Conservation (phyloP, 1,140 invertebrate species). For the Zaprionus inermis region DNA sequence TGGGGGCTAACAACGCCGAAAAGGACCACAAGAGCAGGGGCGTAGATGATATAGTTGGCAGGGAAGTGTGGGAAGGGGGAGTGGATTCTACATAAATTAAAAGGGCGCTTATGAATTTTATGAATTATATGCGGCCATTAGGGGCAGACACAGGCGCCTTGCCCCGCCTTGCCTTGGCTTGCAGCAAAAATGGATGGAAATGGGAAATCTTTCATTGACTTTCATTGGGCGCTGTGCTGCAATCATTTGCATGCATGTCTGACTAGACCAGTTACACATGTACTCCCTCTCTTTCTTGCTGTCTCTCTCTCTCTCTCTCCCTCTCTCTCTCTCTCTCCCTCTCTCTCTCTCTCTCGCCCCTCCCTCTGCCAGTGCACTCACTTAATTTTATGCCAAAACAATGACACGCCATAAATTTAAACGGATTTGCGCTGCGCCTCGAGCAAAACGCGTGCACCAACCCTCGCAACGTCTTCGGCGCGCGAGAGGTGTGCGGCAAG, state of each 20-base stretch:
- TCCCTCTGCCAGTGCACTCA: constrained; percentile 53
- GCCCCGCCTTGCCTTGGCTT: no score
- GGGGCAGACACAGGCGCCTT: constrained; percentile 34
- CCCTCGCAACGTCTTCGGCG: constrained; percentile 26
- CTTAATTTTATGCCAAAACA: constrained; percentile 82
- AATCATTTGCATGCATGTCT: constrained; percentile 79
- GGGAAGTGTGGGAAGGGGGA: background rate
- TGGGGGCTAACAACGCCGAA: constrained; percentile 26
- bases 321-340: background rate
- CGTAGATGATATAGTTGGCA: background rate
- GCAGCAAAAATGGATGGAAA: constrained; percentile 17
- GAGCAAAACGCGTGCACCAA: constrained; percentile 42
- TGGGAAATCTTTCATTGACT: constrained; percentile 61
- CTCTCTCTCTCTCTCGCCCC: background rate
- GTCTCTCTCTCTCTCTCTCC: background rate
- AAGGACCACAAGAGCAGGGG: background rate
- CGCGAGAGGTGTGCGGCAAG: background rate
- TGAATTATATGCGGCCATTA: constrained; percentile 68
- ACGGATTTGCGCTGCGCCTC: constrained; percentile 74
- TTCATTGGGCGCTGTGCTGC: constrained; percentile 62
- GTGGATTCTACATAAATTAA: constrained; percentile 73
- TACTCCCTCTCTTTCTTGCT: background rate
- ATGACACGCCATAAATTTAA: constrained; percentile 82
- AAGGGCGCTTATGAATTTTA: constrained; percentile 79
- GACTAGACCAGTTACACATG: constrained; percentile 58